These are phyloP conservation scores for Drosophila multiciliata DNA, from an alignment of 2,888 invertebrate genomes.

Conservation along the genomic window DNA sequence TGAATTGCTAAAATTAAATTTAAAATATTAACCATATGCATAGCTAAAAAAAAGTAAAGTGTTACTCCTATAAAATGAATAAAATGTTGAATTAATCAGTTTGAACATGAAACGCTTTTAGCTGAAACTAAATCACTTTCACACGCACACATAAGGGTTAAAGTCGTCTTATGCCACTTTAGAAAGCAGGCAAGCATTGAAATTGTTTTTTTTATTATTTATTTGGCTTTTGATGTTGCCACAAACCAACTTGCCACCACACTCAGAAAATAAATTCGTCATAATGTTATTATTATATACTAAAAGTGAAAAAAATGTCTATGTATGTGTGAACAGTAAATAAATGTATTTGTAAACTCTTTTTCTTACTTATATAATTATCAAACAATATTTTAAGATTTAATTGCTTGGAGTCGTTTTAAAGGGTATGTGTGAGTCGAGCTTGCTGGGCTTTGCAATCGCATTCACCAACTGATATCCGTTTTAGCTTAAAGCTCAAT, in stretches of 20 bases:
- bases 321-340: background rate
- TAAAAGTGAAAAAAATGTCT: background rate
- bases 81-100: background rate
- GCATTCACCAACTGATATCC: conserved; percentile 32
- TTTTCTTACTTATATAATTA: background rate
- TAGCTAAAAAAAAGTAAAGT: no score
- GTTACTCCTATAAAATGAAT: background rate
- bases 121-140: background rate
- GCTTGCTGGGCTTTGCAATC: background rate
- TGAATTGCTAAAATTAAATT: background rate
- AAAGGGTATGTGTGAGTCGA: conserved; percentile 7
- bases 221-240: conserved; percentile 26
- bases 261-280: background rate
- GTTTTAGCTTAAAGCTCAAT: conserved; percentile 57
- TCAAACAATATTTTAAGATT: background rate
- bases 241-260: background rate
- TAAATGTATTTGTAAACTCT: background rate
- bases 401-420: background rate
- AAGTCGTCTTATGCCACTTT: conserved; percentile 28
- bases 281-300: background rate
- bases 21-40: no score
- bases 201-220: conserved; percentile 62
- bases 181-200: conserved; percentile 33
- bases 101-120: background rate
- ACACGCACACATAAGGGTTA: conserved; percentile 33